These are phyloP conservation scores for Chrysolina americana DNA, from an alignment of 2,888 invertebrate genomes.

Conservation along the genomic window DNA sequence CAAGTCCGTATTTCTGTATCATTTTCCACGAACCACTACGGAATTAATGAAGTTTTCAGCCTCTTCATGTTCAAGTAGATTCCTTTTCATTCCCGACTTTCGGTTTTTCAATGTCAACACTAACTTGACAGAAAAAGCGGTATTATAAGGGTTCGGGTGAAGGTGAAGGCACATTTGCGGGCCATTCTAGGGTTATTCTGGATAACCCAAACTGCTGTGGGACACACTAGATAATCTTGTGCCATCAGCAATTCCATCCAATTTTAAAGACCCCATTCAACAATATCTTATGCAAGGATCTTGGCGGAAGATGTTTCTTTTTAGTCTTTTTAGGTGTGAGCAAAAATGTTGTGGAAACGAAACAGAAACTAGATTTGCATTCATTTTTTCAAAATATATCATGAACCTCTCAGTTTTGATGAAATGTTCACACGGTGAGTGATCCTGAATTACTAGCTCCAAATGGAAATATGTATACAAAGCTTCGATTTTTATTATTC, in stretches of 20 bases:
- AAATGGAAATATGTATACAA: too few species aligned
- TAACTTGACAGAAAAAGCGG: background rate
- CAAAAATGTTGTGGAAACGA: too few species aligned
- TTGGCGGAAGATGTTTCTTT: background rate
- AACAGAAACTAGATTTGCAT: too few species aligned
- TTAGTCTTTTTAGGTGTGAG: too few species aligned
- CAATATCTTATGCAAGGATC: background rate
- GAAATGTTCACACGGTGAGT: too few species aligned
- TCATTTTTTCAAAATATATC: too few species aligned
- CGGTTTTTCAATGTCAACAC: background rate
- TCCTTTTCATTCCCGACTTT: background rate
- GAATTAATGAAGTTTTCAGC: background rate
- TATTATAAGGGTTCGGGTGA: background rate
- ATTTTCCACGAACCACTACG: background rate
- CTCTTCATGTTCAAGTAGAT: background rate
- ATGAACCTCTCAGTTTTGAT: too few species aligned
- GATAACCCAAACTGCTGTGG: background rate
- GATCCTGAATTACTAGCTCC: too few species aligned
- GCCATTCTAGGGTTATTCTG: conserved; percentile 1
- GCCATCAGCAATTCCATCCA: background rate
- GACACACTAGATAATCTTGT: background rate
- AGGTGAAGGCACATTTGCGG: background rate
- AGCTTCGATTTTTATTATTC: too few species aligned
- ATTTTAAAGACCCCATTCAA: background rate
- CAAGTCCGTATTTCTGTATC: background rate